Percentiles rank a stretch among this genome's conserved stretches.
Evolutionary conservation across 2,113 vertebrate genomes (phyloP).

Genomic region (Pachyramphus minor): DNA sequence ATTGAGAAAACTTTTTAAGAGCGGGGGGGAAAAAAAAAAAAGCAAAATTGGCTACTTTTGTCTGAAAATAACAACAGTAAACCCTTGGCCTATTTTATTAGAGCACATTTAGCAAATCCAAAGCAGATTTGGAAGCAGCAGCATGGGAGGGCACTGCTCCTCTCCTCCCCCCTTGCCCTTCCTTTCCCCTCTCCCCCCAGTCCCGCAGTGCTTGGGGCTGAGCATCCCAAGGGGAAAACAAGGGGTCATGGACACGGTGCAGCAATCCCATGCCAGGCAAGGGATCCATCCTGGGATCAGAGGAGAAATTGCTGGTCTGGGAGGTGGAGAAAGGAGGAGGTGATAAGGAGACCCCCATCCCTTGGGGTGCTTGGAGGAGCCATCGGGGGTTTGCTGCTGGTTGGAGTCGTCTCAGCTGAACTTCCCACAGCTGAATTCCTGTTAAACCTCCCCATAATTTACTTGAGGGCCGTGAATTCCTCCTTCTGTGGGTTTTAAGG

Average conservation of each 20-base stretch:
- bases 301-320: not conserved
- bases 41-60: not conserved
- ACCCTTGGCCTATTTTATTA: not conserved
- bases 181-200: not conserved
- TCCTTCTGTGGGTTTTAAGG: not conserved
- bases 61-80: not conserved
- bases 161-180: too few species aligned
- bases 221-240: rapidly evolving
- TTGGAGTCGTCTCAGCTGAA: not conserved
- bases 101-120: not conserved
- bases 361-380: not conserved
- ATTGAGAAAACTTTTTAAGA: not conserved
- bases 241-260: rapidly evolving
- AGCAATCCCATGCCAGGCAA: not conserved
- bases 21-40: too few species aligned
- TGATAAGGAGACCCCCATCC: not conserved
- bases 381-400: not conserved
- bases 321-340: not conserved
- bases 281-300: not conserved
- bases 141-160: not conserved
- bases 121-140: not conserved
- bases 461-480: not conserved
- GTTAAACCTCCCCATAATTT: not conserved
- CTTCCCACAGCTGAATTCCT: not conserved
- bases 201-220: not conserved